A percentile compares a stretch with the other conserved stretches of the same genome.
phyloP scores from a whole-genome alignment of 2,888 invertebrate species.

The Hypselothyrea guttata region DNA sequence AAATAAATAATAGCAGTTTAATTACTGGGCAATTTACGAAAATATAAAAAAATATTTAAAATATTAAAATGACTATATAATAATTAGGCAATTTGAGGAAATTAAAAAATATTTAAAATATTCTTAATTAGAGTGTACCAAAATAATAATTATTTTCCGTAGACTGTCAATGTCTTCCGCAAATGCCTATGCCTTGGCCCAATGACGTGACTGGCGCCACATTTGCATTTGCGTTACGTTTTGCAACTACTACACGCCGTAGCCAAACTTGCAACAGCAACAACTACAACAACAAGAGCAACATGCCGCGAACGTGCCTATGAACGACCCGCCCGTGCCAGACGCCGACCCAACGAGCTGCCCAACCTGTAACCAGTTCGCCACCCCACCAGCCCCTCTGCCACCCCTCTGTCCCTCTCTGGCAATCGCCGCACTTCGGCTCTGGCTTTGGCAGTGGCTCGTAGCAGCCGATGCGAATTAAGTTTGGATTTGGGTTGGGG shows the following conservation, averaged over 20 bases:
- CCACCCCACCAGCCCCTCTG: slow-evolving; percentile 13
- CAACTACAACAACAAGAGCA: slow-evolving; percentile 10
- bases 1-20: too few relatives aligned
- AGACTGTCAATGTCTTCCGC: slow-evolving; percentile 5
- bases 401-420: not conserved
- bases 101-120: too few relatives aligned
- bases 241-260: slow-evolving; percentile 34
- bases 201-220: slow-evolving; percentile 26
- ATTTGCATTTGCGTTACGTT: slow-evolving; percentile 46
- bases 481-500: slow-evolving; percentile 38
- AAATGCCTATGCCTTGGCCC: not conserved
- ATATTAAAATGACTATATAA: too few relatives aligned
- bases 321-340: slow-evolving; percentile 31
- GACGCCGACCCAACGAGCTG: slow-evolving; percentile 23
- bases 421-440: slow-evolving; percentile 9
- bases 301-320: slow-evolving; percentile 31
- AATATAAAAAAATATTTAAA: too few relatives aligned
- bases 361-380: slow-evolving; percentile 51
- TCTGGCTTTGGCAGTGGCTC: slow-evolving; percentile 5
- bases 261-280: slow-evolving; percentile 22
- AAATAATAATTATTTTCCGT: too few relatives aligned
- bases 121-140: too few relatives aligned
- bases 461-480: slow-evolving; percentile 46
- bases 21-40: too few relatives aligned
- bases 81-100: too few relatives aligned